Percentiles rank a stretch among this genome's conserved stretches.
Conservation (phyloP, 1,140 invertebrate genomes). For the Kradibia gibbosae region DNA sequence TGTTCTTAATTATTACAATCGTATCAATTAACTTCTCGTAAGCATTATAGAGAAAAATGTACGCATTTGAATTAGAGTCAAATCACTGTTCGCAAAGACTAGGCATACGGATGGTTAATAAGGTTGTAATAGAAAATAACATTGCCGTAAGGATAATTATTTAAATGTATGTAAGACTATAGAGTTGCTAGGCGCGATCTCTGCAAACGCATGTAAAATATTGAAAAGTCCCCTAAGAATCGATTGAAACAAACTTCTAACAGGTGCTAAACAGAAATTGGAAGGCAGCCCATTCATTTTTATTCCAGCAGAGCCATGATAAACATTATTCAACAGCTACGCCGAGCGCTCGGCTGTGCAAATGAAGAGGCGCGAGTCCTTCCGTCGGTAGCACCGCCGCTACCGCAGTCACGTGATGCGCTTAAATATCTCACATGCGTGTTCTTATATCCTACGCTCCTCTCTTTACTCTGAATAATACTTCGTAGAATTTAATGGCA, state of each 20-base stretch:
- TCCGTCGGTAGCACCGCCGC: conserved; percentile 35
- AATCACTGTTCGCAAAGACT: too few species aligned
- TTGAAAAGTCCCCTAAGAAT: not conserved
- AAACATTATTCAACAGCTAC: conserved; percentile 3
- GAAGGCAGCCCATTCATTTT: not conserved
- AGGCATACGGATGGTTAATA: too few species aligned
- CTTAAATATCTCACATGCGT: conserved; percentile 20
- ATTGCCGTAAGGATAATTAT: too few species aligned
- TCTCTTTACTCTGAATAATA: conserved; percentile 32
- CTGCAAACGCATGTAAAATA: too few species aligned
- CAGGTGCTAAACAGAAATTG: too few species aligned
- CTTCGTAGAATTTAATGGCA: not conserved
- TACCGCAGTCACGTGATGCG: not conserved
- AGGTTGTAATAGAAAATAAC: too few species aligned
- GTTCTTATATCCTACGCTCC: not conserved
- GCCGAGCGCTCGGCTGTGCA: conserved; percentile 9
- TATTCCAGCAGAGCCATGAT: not conserved
- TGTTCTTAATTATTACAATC: too few species aligned
- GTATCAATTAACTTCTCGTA: too few species aligned
- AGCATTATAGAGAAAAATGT: too few species aligned
- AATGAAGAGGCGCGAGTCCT: conserved; percentile 6
- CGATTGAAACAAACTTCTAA: not conserved
- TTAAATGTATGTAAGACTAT: too few species aligned
- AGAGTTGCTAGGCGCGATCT: too few species aligned
- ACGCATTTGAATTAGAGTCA: too few species aligned